phyloP scores from a whole-genome alignment of 2,888 invertebrate species.

The Adelphocoris suturalis region DNA sequence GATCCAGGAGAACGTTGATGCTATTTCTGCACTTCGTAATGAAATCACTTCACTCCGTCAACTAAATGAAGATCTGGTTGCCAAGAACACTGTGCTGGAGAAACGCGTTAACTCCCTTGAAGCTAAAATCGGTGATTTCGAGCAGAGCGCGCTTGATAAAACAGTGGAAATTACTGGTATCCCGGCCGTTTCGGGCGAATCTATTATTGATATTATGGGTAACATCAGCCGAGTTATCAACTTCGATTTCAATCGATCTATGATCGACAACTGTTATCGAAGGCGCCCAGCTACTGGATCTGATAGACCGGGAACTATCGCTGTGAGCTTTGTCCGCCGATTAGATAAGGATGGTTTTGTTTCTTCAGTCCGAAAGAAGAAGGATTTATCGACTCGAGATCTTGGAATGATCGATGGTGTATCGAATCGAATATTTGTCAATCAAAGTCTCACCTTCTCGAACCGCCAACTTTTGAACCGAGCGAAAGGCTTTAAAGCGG shows the following conservation, averaged over 20 bases:
- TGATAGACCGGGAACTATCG: no score
- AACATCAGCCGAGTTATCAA: background rate
- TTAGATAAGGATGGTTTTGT: no score
- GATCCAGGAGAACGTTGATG: background rate
- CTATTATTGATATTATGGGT: background rate
- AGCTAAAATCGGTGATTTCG: background rate
- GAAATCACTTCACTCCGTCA: background rate
- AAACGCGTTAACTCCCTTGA: background rate
- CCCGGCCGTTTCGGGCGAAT: background rate
- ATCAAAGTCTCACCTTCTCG: no score
- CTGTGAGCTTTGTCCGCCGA: no score
- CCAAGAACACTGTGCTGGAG: background rate
- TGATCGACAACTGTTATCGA: constrained; percentile 28
- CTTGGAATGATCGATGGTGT: no score
- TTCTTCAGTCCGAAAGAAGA: no score
- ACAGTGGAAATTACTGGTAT: constrained; percentile 17
- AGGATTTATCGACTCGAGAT: no score
- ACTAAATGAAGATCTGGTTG: background rate
- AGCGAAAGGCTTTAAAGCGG: no score
- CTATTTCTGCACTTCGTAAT: background rate
- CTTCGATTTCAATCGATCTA: background rate
- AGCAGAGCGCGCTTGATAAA: background rate
- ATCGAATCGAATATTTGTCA: no score
- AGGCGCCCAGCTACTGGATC: no score
- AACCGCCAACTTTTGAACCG: no score